Percentiles rank a stretch among this genome's conserved stretches.
Evolutionary conservation across 2,113 vertebrate genomes (phyloP).

Genomic region (Cathartes aura): DNA sequence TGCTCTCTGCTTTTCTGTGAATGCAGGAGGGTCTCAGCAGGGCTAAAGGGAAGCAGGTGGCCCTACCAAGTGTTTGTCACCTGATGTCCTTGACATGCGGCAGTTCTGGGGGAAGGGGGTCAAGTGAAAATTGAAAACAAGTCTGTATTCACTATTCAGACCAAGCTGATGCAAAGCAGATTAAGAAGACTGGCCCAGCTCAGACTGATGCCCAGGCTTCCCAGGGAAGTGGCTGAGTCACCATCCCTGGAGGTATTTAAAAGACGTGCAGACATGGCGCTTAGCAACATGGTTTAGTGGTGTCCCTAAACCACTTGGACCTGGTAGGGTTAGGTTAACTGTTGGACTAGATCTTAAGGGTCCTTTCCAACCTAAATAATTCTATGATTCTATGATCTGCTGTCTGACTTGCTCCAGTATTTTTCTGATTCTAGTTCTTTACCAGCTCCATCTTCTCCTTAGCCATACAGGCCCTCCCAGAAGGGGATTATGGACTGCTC

Average conservation of each 20-base stretch:
- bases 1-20: background rate
- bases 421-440: background rate
- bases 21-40: background rate
- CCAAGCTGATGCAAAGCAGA: background rate
- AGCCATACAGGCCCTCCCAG: background rate
- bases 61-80: background rate
- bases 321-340: background rate
- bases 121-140: background rate
- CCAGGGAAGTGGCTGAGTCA: background rate
- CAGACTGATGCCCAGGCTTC: background rate
- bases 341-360: background rate
- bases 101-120: background rate
- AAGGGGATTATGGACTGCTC: background rate
- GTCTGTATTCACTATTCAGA: background rate
- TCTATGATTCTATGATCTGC: background rate
- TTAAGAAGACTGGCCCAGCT: background rate
- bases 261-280: background rate
- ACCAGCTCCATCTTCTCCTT: background rate
- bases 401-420: background rate
- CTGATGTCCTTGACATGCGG: background rate
- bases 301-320: background rate
- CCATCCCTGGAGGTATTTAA: background rate
- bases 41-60: background rate
- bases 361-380: background rate
- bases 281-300: background rate